Evolutionary conservation across 2,113 vertebrate genomes (phyloP).

Genomic region (Struthidea cinerea): DNA sequence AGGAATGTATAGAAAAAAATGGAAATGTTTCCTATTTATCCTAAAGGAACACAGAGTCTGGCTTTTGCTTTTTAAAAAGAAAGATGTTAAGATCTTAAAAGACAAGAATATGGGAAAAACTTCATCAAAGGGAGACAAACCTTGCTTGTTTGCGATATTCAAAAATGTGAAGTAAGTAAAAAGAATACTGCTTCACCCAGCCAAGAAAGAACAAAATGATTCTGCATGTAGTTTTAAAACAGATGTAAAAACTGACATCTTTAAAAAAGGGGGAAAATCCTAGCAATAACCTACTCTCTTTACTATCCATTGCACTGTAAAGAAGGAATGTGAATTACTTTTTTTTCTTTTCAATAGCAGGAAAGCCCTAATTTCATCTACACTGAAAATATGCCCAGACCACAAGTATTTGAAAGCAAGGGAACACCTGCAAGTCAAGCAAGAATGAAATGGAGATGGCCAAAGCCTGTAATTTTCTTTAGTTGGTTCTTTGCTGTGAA

Average conservation of each 20-base stretch:
- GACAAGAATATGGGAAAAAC: not conserved
- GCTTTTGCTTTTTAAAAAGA: not conserved
- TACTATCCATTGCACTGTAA: not conserved
- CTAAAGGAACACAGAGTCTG: not conserved
- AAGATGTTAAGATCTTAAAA: not conserved
- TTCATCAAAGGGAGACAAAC: not conserved
- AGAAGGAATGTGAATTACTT: conserved; percentile 27
- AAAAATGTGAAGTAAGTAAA: not conserved
- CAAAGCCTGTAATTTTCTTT: conserved; percentile 16
- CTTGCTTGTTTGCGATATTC: not conserved
- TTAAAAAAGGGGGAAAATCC: not conserved
- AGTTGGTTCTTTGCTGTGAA: not conserved
- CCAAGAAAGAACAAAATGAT: not conserved
- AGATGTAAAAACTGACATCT: not conserved
- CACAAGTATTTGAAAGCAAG: conserved; percentile 15
- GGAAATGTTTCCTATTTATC: not conserved
- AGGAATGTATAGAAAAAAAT: not conserved
- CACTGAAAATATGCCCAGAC: conserved; percentile 18
- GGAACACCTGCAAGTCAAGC: conserved; percentile 52
- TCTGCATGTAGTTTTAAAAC: not conserved
- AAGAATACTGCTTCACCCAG: not conserved
- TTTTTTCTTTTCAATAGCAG: not conserved
- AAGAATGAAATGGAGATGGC: not conserved
- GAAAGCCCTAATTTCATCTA: conserved; percentile 29
- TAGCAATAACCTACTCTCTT: not conserved